phyloP scores from a whole-genome alignment of 2,888 invertebrate genomes.

The Amitus sp. region DNA sequence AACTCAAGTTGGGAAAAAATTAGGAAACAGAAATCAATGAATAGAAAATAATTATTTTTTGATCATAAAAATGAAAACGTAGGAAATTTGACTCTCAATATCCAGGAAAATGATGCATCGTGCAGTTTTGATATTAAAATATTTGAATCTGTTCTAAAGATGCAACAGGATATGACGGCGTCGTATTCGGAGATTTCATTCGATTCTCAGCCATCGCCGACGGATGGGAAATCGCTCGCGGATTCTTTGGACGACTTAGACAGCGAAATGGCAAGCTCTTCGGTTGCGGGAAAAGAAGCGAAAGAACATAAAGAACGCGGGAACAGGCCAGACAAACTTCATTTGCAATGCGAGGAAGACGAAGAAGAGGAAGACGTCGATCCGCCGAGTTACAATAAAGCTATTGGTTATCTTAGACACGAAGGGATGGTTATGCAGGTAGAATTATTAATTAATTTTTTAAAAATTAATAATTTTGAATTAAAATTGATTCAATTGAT shows the following conservation, averaged over 20 bases:
- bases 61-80: no score
- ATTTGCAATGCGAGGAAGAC: conserved; percentile 51
- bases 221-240: conserved; percentile 55
- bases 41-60: no score
- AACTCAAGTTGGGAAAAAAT: no score
- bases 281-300: no score
- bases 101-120: no score
- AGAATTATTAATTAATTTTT: no score
- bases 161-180: conserved; percentile 78
- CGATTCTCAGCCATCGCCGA: conserved; percentile 72
- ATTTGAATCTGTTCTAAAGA: no score
- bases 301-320: conserved; percentile 45
- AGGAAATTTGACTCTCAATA: no score
- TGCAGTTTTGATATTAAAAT: no score
- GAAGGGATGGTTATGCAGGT: conserved; percentile 81
- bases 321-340: conserved; percentile 56
- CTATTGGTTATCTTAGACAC: conserved; percentile 74
- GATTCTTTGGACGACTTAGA: conserved; percentile 61
- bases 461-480: not conserved
- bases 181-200: conserved; percentile 84
- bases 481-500: not conserved
- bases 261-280: no score
- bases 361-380: conserved; percentile 51
- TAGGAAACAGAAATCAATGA: no score
- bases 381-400: conserved; percentile 62